Base-by-base conservation (phyloP, 1,140 invertebrate genomes). In the Antheraea mylitta region DNA sequence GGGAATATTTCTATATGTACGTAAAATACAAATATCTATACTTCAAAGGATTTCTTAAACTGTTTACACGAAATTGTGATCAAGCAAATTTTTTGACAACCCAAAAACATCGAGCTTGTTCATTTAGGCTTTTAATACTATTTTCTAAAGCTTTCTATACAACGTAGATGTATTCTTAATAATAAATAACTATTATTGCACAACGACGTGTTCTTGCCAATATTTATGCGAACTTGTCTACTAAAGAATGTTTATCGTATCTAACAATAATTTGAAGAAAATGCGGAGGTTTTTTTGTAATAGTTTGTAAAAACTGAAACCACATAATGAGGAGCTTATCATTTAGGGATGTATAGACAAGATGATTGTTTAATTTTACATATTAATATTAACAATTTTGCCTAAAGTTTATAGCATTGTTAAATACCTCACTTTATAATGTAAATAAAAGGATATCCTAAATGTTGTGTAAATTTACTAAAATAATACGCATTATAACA, bases 241-340 rank as follows among this genome's bases (percentile, higher is more conserved):
- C 45, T 53, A 53, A 53, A 16, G 5, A 53, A 53, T 11, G 45
- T 53, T 53, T 53, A 53, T 53, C 45, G 45, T 6, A 53, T n/a
- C n/a, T n/a, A n/a, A n/a, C 6, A 53, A 53, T 2, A 16, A 53
- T 16, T 53, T 13, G 11, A 16, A 16, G 45, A 53, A n/a, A 53
- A 53, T 30, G 45, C 38, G 38, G 38, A 4, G 38, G 38, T 9
- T 9, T 42, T 42, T 19, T 63, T 37, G 0, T 63, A 6, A 36
- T 37, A 8, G 36, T 37, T 63, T 22, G n/a, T n/a, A 72, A 79
- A 75, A 75, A 78, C 66, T 75, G 73, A 80, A 84, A 81, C 74
- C 76, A 81, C 71, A 74, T 75, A 81, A 82, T 74, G 73, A 88
- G 74, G 89, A 91, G 89, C 89, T 91, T 91, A 91, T 83, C 84